Percentiles rank a stretch among this genome's conserved stretches.
Evolutionary conservation across 2,888 invertebrate species (phyloP).

Genomic region (Julus scanicus): DNA sequence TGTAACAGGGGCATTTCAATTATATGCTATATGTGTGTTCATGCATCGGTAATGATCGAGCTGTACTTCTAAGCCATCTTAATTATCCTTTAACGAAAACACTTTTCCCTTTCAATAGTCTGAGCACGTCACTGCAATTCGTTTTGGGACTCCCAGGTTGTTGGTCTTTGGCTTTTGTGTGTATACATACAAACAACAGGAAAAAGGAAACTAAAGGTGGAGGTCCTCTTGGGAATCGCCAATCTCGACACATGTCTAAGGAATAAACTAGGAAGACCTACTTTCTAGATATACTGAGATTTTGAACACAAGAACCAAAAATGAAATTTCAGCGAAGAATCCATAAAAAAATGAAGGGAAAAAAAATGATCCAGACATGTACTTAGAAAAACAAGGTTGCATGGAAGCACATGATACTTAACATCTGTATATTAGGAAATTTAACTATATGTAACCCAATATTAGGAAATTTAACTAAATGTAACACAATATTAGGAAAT

Average conservation of each 20-base stretch:
- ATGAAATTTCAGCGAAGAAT: too few relatives aligned
- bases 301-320: background rate
- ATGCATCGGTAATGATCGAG: slow-evolving; percentile 14
- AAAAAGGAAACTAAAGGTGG: slow-evolving; percentile 24
- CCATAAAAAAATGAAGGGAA: too few relatives aligned
- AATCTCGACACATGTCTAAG: background rate
- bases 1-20: background rate
- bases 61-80: background rate
- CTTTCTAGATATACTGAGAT: background rate
- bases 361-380: too few relatives aligned
- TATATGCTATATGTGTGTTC: background rate
- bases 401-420: too few relatives aligned
- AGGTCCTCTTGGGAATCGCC: background rate
- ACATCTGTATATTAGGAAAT: too few relatives aligned
- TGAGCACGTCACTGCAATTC: background rate
- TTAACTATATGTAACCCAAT: too few relatives aligned
- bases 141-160: slow-evolving; percentile 2
- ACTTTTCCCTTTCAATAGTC: slow-evolving; percentile 19
- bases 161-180: slow-evolving; percentile 36
- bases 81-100: slow-evolving; percentile 35
- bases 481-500: too few relatives aligned
- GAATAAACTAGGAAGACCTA: background rate
- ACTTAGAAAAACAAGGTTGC: too few relatives aligned
- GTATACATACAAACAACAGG: background rate
- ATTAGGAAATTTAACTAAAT: too few relatives aligned